A percentile compares a stretch with the other conserved stretches of the same genome.
Conservation (phyloP, 1,140 invertebrate species). For the Leptonema lineaticorne region DNA sequence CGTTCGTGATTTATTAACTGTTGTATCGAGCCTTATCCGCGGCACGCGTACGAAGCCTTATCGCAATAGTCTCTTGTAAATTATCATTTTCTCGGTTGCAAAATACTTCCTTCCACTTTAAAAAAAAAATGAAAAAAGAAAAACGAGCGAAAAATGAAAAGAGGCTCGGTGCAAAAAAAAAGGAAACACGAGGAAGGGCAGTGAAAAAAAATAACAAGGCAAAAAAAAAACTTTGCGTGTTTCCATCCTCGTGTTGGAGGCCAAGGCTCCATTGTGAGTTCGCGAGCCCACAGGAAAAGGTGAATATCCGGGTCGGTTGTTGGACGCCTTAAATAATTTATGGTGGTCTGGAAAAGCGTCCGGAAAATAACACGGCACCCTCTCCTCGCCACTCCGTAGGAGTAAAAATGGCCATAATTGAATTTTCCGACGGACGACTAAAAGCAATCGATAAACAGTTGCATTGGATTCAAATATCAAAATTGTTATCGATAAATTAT, state of each 20-base stretch:
- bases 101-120: slow-evolving; percentile 23
- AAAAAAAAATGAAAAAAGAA: slow-evolving; percentile 6
- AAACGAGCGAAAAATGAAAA: background rate
- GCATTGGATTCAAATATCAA: no score
- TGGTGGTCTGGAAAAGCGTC: slow-evolving; percentile 33
- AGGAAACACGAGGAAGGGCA: background rate
- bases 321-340: slow-evolving; percentile 38
- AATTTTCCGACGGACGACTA: background rate
- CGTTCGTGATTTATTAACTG: background rate
- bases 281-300: slow-evolving; percentile 37
- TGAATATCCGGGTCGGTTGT: slow-evolving; percentile 37
- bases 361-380: slow-evolving; percentile 29
- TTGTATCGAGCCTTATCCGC: slow-evolving; percentile 4
- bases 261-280: background rate
- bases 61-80: slow-evolving; percentile 3
- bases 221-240: slow-evolving; percentile 36
- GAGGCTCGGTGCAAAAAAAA: background rate
- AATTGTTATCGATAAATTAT: no score
- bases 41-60: background rate
- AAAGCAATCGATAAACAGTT: background rate
- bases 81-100: slow-evolving; percentile 34
- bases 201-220: background rate
- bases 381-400: background rate
- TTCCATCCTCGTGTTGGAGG: slow-evolving; percentile 2
- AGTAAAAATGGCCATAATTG: background rate